Conservation (phyloP, 2,888 invertebrate species). For the Acanthosepion pharaonis region DNA sequence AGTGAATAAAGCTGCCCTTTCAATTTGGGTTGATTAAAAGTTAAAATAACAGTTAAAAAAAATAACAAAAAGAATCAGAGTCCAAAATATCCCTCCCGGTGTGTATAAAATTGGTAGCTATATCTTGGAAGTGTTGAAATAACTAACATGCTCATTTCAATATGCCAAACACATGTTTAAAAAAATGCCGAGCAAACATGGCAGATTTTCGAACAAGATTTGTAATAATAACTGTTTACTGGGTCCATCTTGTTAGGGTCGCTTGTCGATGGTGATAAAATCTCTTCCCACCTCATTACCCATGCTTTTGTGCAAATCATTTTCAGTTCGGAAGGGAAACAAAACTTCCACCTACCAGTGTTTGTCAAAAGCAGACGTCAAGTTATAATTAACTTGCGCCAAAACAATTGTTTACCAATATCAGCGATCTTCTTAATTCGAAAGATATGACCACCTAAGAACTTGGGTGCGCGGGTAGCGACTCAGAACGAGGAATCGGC, state of each 20-base stretch:
- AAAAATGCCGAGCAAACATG: background rate
- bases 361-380: background rate
- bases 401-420: too few relatives aligned
- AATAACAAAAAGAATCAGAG: background rate
- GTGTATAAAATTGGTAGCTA: background rate
- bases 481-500: too few relatives aligned
- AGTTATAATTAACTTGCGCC: background rate
- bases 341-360: background rate
- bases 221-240: background rate
- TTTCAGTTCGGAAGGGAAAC: background rate
- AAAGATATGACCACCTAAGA: too few relatives aligned
- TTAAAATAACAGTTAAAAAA: background rate
- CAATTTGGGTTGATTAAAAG: too few relatives aligned
- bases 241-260: background rate
- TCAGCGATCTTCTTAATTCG: too few relatives aligned
- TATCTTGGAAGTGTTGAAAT: background rate
- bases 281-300: background rate
- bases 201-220: background rate
- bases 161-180: background rate
- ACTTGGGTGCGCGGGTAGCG: too few relatives aligned
- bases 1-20: too few relatives aligned
- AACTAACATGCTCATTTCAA: slow-evolving; percentile 1
- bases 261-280: background rate
- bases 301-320: background rate
- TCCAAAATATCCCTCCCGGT: slow-evolving; percentile 33